Conservation (phyloP, 2,888 invertebrate species). For the Diaphora mendica region DNA sequence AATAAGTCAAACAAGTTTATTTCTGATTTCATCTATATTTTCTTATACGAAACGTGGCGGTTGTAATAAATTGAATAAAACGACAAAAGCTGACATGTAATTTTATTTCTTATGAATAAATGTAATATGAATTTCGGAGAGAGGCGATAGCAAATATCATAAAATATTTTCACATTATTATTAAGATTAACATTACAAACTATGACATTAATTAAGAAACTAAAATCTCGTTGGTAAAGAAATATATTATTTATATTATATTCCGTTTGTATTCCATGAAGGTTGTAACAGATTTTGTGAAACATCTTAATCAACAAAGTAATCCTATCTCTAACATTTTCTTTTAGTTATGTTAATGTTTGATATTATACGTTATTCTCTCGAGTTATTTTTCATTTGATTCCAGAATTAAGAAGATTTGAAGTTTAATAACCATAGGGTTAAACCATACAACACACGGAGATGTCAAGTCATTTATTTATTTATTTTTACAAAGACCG, state of each 20-base stretch:
- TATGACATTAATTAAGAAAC: not conserved
- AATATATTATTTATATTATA: not conserved
- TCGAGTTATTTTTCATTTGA: too few relatives aligned
- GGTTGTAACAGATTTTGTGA: not conserved
- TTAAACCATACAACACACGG: too few relatives aligned
- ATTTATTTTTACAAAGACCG: too few relatives aligned
- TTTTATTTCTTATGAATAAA: conserved; percentile 5
- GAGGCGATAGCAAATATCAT: not conserved
- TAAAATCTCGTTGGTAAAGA: not conserved
- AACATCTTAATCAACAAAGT: too few relatives aligned
- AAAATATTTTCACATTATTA: not conserved
- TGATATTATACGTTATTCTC: too few relatives aligned
- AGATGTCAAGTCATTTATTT: too few relatives aligned
- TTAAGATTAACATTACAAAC: not conserved
- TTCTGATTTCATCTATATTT: not conserved
- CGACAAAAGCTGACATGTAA: conserved; percentile 6
- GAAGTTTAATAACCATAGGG: too few relatives aligned
- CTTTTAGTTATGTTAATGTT: too few relatives aligned
- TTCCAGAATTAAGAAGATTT: too few relatives aligned
- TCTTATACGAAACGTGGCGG: not conserved
- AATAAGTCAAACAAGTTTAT: not conserved
- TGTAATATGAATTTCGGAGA: not conserved
- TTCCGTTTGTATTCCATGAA: not conserved
- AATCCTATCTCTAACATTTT: too few relatives aligned
- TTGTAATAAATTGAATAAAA: conserved; percentile 10